Percentiles rank a stretch among this genome's conserved stretches.
phyloP scores from a whole-genome alignment of 2,888 invertebrate genomes.

The Metallyticus violacea region DNA sequence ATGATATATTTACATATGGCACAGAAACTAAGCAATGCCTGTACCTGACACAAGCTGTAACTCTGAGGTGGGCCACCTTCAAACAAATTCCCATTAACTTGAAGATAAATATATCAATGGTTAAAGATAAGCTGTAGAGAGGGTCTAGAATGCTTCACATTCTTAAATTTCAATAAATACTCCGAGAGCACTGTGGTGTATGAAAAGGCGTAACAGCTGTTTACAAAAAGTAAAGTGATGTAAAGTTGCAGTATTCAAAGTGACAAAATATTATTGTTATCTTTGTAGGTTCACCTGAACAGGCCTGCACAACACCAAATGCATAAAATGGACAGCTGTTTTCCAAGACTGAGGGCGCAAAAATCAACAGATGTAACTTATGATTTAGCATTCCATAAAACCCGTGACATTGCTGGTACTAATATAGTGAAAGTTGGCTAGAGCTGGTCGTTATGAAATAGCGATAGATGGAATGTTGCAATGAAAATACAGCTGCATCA shows the following conservation, averaged over 20 bases:
- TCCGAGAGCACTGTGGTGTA: too few species aligned
- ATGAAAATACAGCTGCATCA: background rate
- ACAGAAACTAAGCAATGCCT: too few species aligned
- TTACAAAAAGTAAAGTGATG: background rate
- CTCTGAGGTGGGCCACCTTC: too few species aligned
- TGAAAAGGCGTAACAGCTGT: background rate
- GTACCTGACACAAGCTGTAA: too few species aligned
- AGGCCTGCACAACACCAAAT: background rate
- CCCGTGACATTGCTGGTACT: background rate
- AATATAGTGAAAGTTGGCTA: background rate
- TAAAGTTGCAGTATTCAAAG: background rate
- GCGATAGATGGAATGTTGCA: background rate
- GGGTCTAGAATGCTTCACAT: too few species aligned
- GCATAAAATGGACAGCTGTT: background rate
- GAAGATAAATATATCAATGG: too few species aligned
- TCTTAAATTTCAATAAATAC: too few species aligned
- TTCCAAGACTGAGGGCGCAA: background rate
- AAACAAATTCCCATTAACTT: too few species aligned
- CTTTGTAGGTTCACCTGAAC: background rate
- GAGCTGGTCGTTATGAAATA: background rate
- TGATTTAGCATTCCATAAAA: background rate
- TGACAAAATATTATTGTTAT: background rate
- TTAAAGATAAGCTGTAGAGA: too few species aligned
- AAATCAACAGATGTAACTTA: background rate
- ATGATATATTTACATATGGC: too few species aligned